phyloP scores from a whole-genome alignment of 2,888 invertebrate genomes.

The Pinctada fucata region DNA sequence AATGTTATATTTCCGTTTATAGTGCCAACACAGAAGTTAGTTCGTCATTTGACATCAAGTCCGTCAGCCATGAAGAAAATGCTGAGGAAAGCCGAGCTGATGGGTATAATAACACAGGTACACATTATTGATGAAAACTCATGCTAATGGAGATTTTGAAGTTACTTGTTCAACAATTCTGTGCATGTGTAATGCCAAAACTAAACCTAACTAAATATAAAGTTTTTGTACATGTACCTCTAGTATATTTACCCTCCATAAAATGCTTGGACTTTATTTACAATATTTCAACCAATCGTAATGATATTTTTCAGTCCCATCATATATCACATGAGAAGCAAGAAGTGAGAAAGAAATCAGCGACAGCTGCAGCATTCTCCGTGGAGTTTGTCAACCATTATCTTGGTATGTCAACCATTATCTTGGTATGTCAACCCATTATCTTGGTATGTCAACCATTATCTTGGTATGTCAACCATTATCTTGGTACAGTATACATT shows the following conservation, averaged over 20 bases:
- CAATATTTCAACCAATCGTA: too few species aligned
- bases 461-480: slow-evolving; percentile 80
- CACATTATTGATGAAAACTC: background rate
- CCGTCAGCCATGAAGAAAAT: slow-evolving; percentile 86
- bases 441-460: slow-evolving; percentile 79
- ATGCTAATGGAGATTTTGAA: too few species aligned
- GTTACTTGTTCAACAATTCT: too few species aligned
- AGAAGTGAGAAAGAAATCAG: slow-evolving; percentile 94
- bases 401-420: slow-evolving; percentile 77
- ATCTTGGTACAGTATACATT: slow-evolving; percentile 79
- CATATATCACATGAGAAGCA: slow-evolving; percentile 73
- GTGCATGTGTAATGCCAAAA: too few species aligned
- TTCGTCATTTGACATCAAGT: slow-evolving; percentile 91
- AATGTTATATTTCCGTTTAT: slow-evolving; percentile 35
- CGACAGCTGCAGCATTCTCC: slow-evolving; percentile 94
- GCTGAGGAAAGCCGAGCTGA: slow-evolving; percentile 90
- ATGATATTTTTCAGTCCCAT: slow-evolving; percentile 53
- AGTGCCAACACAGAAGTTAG: slow-evolving; percentile 97
- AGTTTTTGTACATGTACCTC: too few species aligned
- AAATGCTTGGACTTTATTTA: too few species aligned
- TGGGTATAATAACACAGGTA: slow-evolving; percentile 88
- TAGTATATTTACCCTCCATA: too few species aligned
- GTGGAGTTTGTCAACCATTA: slow-evolving; percentile 97
- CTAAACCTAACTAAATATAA: too few species aligned
- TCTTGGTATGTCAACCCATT: slow-evolving; percentile 80